These are phyloP conservation scores for Tortricodes alternella DNA, from an alignment of 2,888 invertebrate genomes.

Conservation along the genomic window DNA sequence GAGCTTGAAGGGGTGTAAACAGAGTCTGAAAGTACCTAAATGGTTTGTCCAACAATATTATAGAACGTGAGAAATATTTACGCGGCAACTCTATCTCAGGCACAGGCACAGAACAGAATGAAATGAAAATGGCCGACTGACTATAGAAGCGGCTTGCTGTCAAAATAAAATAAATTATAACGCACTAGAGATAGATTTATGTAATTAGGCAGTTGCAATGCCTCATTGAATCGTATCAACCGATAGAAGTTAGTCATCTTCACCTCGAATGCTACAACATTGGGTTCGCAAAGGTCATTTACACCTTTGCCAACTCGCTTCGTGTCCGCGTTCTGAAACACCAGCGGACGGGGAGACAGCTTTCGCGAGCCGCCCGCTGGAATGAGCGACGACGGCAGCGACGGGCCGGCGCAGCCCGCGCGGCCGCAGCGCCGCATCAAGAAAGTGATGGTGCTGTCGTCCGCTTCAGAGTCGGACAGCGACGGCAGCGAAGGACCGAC, in stretches of 20 bases:
- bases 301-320: constrained; percentile 70
- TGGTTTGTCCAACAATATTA: background rate
- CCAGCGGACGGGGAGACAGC: constrained; percentile 50
- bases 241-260: constrained; percentile 55
- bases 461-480: constrained; percentile 70
- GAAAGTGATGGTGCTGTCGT: constrained; percentile 61
- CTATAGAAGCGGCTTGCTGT: constrained; percentile 80
- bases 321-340: constrained; percentile 37
- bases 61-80: background rate
- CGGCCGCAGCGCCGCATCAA: constrained; percentile 65
- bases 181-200: constrained; percentile 53
- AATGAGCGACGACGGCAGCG: constrained; percentile 73
- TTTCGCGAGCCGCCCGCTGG: constrained; percentile 42
- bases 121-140: constrained; percentile 77
- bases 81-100: constrained; percentile 7
- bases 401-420: constrained; percentile 60
- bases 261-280: constrained; percentile 48
- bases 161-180: constrained; percentile 70
- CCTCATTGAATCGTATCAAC: constrained; percentile 46
- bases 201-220: constrained; percentile 46
- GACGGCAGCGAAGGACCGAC: constrained; percentile 67
- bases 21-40: no score
- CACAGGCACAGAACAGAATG: constrained; percentile 31
- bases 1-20: no score
- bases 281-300: constrained; percentile 65